Percentiles rank a stretch among this genome's conserved stretches.
Evolutionary conservation across 2,113 vertebrate species (phyloP).

Genomic region (Aegypius monachus): DNA sequence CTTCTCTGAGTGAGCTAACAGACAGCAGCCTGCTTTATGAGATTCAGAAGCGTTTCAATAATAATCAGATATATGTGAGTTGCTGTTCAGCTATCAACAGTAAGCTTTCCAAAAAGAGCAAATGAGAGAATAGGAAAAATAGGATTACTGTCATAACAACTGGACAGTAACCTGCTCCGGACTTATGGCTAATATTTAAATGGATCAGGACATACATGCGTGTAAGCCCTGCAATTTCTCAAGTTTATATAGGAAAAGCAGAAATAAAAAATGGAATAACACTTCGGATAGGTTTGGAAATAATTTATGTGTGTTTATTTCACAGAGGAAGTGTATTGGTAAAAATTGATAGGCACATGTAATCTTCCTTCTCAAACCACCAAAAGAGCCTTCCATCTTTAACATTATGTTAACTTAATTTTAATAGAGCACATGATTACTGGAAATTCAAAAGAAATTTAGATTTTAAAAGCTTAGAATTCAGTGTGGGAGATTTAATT

Average conservation of each 20-base stretch:
- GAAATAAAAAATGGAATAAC: background rate
- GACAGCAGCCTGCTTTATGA: slow-evolving; percentile 97
- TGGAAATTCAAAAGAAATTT: background rate
- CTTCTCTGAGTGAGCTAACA: slow-evolving; percentile 91
- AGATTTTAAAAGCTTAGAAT: background rate
- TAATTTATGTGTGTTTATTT: background rate
- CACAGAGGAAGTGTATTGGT: background rate
- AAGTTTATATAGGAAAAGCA: background rate
- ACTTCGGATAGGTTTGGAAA: background rate
- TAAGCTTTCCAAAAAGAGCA: background rate
- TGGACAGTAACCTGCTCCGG: background rate
- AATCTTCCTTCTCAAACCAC: background rate
- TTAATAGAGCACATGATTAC: background rate
- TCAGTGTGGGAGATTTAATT: background rate
- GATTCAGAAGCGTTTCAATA: slow-evolving; percentile 94
- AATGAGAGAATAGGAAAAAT: background rate
- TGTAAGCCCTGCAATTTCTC: background rate
- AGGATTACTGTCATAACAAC: background rate
- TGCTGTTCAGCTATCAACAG: background rate
- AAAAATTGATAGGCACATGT: background rate
- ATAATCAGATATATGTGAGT: slow-evolving; percentile 95
- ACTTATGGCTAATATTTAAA: background rate
- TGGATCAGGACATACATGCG: background rate
- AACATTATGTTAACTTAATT: background rate
- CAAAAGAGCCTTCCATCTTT: background rate